Conservation (phyloP, 2,113 vertebrate genomes). For the Prinia subflava region DNA sequence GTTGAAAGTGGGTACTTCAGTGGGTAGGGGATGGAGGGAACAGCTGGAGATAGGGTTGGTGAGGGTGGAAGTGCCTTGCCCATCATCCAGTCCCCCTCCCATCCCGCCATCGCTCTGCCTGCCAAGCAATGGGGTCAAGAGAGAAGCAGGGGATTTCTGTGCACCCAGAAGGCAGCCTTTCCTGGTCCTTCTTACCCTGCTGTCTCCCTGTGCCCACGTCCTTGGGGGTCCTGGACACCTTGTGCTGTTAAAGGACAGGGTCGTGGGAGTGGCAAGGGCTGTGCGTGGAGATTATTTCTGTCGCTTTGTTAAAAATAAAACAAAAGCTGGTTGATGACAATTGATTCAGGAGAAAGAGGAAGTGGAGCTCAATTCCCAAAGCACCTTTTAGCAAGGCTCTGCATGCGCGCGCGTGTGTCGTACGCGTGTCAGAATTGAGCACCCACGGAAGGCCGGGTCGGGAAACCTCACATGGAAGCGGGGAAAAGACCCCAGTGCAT, state of each 20-base stretch:
- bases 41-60: background rate
- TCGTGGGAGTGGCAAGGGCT: background rate
- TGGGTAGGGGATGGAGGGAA: background rate
- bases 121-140: background rate
- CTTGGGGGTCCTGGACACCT: background rate
- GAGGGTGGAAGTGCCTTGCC: background rate
- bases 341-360: constrained; percentile 44
- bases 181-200: background rate
- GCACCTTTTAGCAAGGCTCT: constrained; percentile 43
- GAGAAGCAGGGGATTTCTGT: background rate
- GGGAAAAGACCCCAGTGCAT: constrained; percentile 42
- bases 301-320: constrained; percentile 58
- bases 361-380: constrained; percentile 51
- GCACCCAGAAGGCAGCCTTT: background rate
- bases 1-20: background rate
- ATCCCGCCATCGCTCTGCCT: rapidly evolving
- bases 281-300: background rate
- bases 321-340: constrained; percentile 44
- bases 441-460: constrained; percentile 47
- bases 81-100: background rate
- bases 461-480: constrained; percentile 36
- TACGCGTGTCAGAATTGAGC: constrained; percentile 37
- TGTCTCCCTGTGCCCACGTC: background rate
- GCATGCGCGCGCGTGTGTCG: background rate
- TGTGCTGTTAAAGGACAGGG: background rate